Evolutionary conservation across 1,140 invertebrate species (phyloP).

Genomic region (Pogonus chalceus): DNA sequence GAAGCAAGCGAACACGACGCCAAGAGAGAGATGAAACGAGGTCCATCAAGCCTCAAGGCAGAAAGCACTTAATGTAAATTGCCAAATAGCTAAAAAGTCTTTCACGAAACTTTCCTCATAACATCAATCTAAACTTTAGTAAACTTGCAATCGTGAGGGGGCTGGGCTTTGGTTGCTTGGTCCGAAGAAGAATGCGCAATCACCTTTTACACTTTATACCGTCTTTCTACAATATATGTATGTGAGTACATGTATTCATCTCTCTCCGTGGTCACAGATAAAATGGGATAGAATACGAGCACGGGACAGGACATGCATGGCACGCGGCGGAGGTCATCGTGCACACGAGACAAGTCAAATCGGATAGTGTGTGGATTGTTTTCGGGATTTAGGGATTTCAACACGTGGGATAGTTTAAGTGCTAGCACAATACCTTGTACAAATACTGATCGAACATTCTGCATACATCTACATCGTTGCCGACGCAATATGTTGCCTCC

Average conservation of each 20-base stretch:
- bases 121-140: constrained; percentile 22
- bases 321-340: no score
- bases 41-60: constrained; percentile 2
- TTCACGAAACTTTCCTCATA: constrained; percentile 21
- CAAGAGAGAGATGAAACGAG: neutral
- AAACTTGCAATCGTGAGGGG: constrained; percentile 9
- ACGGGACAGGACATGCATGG: no score
- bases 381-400: no score
- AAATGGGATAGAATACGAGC: no score
- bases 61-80: constrained; percentile 25
- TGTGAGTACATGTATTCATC: no score
- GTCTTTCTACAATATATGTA: no score
- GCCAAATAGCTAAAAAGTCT: constrained; percentile 21
- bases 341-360: no score
- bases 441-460: constrained; percentile 59
- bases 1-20: neutral
- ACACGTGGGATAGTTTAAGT: neutral
- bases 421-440: constrained; percentile 45
- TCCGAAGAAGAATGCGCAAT: no score
- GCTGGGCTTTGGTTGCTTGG: neutral
- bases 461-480: constrained; percentile 51
- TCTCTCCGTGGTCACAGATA: no score
- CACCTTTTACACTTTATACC: no score
- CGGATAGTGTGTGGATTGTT: no score
- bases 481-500: constrained; percentile 53